phyloP scores from a whole-genome alignment of 2,888 invertebrate species.

The Ectropis crepuscularia region DNA sequence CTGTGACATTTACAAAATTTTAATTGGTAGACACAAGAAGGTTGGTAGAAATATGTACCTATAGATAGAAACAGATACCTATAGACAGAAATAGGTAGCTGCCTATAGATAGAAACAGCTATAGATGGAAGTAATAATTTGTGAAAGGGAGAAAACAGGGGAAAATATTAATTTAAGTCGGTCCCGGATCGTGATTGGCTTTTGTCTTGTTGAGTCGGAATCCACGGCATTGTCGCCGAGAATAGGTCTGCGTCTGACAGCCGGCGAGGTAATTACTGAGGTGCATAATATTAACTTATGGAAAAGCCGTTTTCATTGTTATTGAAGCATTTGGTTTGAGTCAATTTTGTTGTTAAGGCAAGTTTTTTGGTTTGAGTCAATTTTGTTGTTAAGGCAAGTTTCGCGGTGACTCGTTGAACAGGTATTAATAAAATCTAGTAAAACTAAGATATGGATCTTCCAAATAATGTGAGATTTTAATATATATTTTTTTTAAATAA shows the following conservation, averaged over 20 bases:
- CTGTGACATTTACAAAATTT: too few relatives aligned
- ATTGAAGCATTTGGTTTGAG: neutral
- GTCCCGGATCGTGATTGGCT: slow-evolving; percentile 21
- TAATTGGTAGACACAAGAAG: too few relatives aligned
- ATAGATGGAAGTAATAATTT: slow-evolving; percentile 15
- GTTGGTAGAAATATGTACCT: too few relatives aligned
- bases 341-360: neutral
- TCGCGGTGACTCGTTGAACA: too few relatives aligned
- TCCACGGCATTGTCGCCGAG: slow-evolving; percentile 19
- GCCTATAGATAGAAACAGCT: neutral
- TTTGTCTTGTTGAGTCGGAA: slow-evolving; percentile 19
- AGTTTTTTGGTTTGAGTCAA: too few relatives aligned
- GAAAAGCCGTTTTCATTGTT: neutral
- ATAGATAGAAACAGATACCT: too few relatives aligned
- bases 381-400: too few relatives aligned
- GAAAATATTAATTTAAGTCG: slow-evolving; percentile 31
- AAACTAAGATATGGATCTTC: too few relatives aligned
- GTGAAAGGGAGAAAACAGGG: slow-evolving; percentile 21
- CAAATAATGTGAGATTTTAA: too few relatives aligned
- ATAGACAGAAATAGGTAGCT: too few relatives aligned
- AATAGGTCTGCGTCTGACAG: slow-evolving; percentile 28
- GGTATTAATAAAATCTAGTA: too few relatives aligned
- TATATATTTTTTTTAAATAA: too few relatives aligned
- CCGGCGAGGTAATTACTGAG: slow-evolving; percentile 8
- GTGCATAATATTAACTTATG: slow-evolving; percentile 15